A percentile compares a stretch with the other conserved stretches of the same genome.
Evolutionary conservation across 2,888 invertebrate genomes (phyloP).

Genomic region (Trachelus stipa): DNA sequence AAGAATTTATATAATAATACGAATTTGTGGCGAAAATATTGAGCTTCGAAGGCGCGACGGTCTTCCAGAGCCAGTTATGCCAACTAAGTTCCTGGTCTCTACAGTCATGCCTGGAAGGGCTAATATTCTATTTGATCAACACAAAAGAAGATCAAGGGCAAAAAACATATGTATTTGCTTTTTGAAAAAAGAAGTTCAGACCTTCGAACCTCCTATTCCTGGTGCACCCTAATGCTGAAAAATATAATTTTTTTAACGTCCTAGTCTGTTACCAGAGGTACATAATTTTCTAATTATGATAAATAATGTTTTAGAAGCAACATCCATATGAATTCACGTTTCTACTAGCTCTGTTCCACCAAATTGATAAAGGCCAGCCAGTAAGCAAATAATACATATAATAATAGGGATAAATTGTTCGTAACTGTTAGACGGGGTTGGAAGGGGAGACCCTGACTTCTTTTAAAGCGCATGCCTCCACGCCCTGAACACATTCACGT

Average conservation of each 20-base stretch:
- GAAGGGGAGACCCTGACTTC: constrained; percentile 31
- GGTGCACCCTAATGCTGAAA: not conserved
- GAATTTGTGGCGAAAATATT: too few relatives aligned
- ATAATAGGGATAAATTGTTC: constrained; percentile 13
- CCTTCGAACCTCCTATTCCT: not conserved
- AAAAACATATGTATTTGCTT: not conserved
- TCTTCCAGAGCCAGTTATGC: too few relatives aligned
- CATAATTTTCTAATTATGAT: not conserved
- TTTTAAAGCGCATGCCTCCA: constrained; percentile 46
- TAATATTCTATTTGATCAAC: not conserved
- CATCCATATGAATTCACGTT: not conserved
- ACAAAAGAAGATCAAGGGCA: not conserved
- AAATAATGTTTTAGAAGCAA: not conserved
- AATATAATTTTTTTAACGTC: not conserved
- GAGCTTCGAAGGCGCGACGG: too few relatives aligned
- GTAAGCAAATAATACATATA: constrained; percentile 35
- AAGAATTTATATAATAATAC: too few relatives aligned
- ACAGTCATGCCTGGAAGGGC: too few relatives aligned
- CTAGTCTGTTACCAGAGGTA: not conserved
- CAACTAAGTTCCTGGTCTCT: too few relatives aligned
- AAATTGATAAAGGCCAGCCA: constrained; percentile 24
- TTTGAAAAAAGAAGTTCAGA: not conserved
- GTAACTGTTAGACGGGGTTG: constrained; percentile 6
- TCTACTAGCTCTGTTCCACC: constrained; percentile 23
- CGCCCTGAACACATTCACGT: constrained; percentile 14